Base-by-base conservation (phyloP, 2,888 invertebrate genomes). In the Stratiomys singularior region DNA sequence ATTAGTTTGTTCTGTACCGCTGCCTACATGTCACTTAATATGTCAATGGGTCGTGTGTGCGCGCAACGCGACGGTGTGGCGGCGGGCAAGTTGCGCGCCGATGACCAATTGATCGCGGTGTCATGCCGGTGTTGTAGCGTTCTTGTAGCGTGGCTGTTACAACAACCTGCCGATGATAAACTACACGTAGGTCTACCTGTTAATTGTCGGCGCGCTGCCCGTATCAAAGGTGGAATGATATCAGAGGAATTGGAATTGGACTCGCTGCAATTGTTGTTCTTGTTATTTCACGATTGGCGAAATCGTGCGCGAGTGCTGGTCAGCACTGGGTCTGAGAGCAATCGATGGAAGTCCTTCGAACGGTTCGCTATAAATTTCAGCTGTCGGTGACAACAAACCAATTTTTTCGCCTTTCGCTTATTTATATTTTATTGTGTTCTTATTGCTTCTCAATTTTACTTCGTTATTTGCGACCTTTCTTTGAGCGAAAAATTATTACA, bases 371-470 rank as follows among this genome's bases (percentile, higher is more conserved):
- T 76, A 76, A 76, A 76, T 76, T 66, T 28, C 47, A 76, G 25
- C 64, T 76, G 76, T 76, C 76, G 76, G 64, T 76, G 76, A 76
- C 76, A 76, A 76, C 47, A 63, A 76, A 76, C 60, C 74, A 76
- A 63, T 76, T 76, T 76, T 76, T 76, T 76, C 60, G 46, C 37
- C 28, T 27, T 64, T 76, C 27, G 60, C 63, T 64, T 76, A 76
- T 76, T 64, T 76, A 46, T 66, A 47, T 76, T 64, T 76, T 76
- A 76, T 47, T 58, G 23, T 74, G 44, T 58, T 74, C 58, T 74
- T 74, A 37, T 74, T 23, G 71, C 71, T 47, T 27, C 47, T 71
- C 58, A 23, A 74, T 74, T 63, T 64, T 21, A 64, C 76, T 27
- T 63, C 47, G 76, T 52, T 30, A 37, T 76, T 63, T 64, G 66